Evolutionary conservation across 1,140 invertebrate genomes (phyloP).

Genomic region (Glossosoma conforme): DNA sequence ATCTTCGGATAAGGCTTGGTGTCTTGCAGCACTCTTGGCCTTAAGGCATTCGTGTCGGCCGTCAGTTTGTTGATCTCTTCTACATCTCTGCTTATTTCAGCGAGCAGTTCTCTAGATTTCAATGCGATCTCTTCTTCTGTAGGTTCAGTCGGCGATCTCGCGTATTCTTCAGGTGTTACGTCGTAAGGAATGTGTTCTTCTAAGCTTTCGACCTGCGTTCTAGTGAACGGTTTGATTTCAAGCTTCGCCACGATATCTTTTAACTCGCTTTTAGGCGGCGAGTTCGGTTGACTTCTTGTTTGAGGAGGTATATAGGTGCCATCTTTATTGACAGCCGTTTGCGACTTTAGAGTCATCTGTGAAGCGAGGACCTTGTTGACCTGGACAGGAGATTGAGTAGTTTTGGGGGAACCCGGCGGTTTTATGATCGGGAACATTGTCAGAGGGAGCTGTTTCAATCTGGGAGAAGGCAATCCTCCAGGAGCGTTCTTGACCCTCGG

Average conservation of each 20-base stretch:
- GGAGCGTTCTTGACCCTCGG: constrained; percentile 57
- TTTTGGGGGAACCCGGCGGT: constrained; percentile 53
- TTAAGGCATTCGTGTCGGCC: constrained; percentile 43
- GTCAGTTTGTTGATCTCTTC: constrained; percentile 50
- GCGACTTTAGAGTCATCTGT: constrained; percentile 46
- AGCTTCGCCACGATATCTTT: constrained; percentile 2
- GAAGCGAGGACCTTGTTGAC: constrained; percentile 46
- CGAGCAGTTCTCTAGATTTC: constrained; percentile 42
- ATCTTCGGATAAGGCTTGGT: constrained; percentile 51
- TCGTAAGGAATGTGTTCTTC: constrained; percentile 18
- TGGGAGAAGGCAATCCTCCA: constrained; percentile 56
- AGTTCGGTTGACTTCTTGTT: constrained; percentile 49
- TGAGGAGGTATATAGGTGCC: constrained; percentile 37
- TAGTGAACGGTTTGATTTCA: constrained; percentile 10
- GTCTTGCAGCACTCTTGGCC: constrained; percentile 46
- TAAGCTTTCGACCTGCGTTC: constrained; percentile 17
- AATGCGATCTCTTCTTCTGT: constrained; percentile 28
- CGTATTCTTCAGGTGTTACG: constrained; percentile 13
- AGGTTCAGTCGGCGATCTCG: constrained; percentile 3
- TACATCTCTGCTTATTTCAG: constrained; percentile 49
- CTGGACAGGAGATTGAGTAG: constrained; percentile 41
- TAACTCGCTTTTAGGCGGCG: constrained; percentile 26
- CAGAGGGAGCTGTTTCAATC: constrained; percentile 52
- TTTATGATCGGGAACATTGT: constrained; percentile 52
- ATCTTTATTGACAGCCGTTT: constrained; percentile 36